phyloP scores from a whole-genome alignment of 2,113 vertebrate species.

The Ellobius talpinus region DNA sequence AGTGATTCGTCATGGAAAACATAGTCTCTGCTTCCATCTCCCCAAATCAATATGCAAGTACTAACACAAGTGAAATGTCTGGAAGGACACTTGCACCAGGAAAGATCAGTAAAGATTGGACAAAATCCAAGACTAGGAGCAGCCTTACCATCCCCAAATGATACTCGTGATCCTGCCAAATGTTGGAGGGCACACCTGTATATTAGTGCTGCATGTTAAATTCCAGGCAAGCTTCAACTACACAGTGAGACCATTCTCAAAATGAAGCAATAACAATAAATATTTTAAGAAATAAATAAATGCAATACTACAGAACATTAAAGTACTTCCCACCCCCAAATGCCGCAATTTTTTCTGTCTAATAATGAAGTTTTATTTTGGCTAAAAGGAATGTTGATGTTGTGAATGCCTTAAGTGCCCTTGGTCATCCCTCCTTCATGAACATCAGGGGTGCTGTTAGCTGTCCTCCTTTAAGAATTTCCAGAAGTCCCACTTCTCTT shows the following conservation, averaged over 20 bases:
- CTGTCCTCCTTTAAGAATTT: neutral
- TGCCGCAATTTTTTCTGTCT: neutral
- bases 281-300: neutral
- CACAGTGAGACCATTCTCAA: neutral
- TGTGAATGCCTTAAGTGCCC: neutral
- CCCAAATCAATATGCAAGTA: neutral
- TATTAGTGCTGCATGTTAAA: neutral
- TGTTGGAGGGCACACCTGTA: neutral
- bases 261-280: neutral
- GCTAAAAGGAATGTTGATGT: neutral
- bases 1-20: neutral
- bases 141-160: neutral
- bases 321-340: neutral
- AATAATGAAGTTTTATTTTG: neutral
- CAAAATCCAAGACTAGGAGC: neutral
- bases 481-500: neutral
- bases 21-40: neutral
- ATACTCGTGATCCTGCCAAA: neutral
- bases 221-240: neutral
- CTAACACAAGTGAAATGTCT: neutral
- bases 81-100: neutral
- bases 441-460: neutral
- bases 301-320: neutral
- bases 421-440: neutral
- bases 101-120: neutral